Conservation (phyloP, 2,113 vertebrate species). For the Hippocampus comes region DNA sequence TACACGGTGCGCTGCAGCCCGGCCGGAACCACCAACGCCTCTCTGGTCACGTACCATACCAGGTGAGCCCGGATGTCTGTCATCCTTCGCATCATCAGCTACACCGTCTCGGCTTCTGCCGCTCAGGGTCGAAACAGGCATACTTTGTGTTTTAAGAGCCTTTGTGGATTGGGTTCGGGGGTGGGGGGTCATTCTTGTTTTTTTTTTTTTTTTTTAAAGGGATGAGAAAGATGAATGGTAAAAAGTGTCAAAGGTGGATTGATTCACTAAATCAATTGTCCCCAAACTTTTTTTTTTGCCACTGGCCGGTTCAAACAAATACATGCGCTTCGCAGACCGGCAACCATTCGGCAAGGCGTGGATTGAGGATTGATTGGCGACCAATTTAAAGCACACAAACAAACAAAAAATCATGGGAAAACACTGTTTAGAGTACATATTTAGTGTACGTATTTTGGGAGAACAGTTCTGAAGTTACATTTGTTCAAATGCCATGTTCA, state of each 20-base stretch:
- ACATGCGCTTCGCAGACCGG: too few relatives aligned
- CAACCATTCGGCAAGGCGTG: too few relatives aligned
- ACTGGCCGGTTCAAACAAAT: too few relatives aligned
- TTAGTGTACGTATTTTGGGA: too few relatives aligned
- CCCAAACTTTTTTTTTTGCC: too few relatives aligned
- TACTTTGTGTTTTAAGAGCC: background rate
- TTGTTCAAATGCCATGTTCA: too few relatives aligned
- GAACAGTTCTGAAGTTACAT: too few relatives aligned
- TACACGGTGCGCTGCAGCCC: slow-evolving; percentile 96
- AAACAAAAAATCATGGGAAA: too few relatives aligned
- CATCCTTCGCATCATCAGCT: background rate
- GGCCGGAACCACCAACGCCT: slow-evolving; percentile 87
- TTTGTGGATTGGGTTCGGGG: background rate
- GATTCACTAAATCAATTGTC: background rate
- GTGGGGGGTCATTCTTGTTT: too few relatives aligned
- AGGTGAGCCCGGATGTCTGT: slow-evolving; percentile 75
- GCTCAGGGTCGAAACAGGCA: background rate
- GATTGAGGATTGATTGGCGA: too few relatives aligned
- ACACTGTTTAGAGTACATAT: too few relatives aligned
- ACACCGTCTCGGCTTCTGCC: background rate
- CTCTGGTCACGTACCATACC: slow-evolving; percentile 88
- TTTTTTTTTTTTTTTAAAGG: background rate
- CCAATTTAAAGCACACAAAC: too few relatives aligned
- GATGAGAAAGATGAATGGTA: background rate
- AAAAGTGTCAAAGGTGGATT: background rate